phyloP scores from a whole-genome alignment of 2,113 vertebrate species.

The Chloropsis hardwickii region DNA sequence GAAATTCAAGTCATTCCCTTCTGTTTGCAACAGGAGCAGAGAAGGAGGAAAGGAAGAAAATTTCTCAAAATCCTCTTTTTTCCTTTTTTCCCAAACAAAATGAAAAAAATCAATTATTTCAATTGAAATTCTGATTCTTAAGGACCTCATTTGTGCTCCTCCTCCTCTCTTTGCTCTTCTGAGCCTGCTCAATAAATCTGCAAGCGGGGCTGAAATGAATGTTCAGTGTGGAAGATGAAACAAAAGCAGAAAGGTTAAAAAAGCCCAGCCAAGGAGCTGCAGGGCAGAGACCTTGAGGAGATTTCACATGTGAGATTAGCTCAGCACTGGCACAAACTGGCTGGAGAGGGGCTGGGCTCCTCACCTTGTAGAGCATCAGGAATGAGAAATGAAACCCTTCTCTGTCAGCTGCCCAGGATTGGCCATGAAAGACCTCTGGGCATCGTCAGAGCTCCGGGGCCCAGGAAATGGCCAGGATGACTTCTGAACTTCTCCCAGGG shows the following conservation, averaged over 20 bases:
- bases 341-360: not conserved
- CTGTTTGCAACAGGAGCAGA: not conserved
- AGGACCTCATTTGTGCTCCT: not conserved
- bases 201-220: not conserved
- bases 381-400: not conserved
- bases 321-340: not conserved
- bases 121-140: not conserved
- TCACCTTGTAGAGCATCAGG: not conserved
- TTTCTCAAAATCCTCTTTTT: not conserved
- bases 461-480: not conserved
- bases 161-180: not conserved
- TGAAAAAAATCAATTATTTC: not conserved
- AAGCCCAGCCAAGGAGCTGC: not conserved
- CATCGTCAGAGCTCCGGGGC: not conserved
- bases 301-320: not conserved
- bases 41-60: not conserved
- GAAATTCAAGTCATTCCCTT: not conserved
- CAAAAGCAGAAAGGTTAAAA: not conserved
- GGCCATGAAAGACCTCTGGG: not conserved
- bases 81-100: not conserved
- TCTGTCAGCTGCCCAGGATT: not conserved
- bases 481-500: not conserved
- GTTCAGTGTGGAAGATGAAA: not conserved
- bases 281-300: not conserved
- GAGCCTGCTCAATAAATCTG: not conserved